A percentile compares a stretch with the other conserved stretches of the same genome.
phyloP scores from a whole-genome alignment of 2,113 vertebrate species.

The Platycercus adscitus region DNA sequence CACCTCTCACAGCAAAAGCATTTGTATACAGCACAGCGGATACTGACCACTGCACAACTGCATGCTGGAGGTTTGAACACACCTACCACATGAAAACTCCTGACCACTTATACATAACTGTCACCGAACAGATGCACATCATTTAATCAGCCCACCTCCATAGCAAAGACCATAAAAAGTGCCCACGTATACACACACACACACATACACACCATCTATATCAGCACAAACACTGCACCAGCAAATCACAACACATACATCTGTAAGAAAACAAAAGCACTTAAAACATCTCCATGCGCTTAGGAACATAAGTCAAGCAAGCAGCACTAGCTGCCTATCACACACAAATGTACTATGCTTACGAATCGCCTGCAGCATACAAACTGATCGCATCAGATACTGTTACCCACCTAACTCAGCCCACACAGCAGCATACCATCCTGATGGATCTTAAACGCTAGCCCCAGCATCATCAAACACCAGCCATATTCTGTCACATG shows the following conservation, averaged over 20 bases:
- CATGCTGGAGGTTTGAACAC: rapidly evolving
- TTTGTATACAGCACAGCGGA: background rate
- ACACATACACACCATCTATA: background rate
- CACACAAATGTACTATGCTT: background rate
- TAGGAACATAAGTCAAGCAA: background rate
- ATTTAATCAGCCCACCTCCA: background rate
- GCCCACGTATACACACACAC: background rate
- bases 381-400: constrained; percentile 3
- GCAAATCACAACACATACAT: background rate
- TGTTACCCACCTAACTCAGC: constrained; percentile 40
- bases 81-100: background rate
- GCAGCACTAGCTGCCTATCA: background rate
- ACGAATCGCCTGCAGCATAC: constrained; percentile 14
- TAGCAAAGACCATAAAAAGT: background rate
- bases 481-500: constrained; percentile 44
- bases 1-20: background rate
- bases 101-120: rapidly evolving
- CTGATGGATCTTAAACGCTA: constrained; percentile 21
- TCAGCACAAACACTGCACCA: background rate
- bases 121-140: background rate
- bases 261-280: background rate
- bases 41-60: background rate
- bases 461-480: constrained; percentile 23
- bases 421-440: constrained; percentile 21
- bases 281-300: background rate